Base-by-base conservation (phyloP, 92 coral and sea anemone species). In the Phymanthus crucifer region DNA sequence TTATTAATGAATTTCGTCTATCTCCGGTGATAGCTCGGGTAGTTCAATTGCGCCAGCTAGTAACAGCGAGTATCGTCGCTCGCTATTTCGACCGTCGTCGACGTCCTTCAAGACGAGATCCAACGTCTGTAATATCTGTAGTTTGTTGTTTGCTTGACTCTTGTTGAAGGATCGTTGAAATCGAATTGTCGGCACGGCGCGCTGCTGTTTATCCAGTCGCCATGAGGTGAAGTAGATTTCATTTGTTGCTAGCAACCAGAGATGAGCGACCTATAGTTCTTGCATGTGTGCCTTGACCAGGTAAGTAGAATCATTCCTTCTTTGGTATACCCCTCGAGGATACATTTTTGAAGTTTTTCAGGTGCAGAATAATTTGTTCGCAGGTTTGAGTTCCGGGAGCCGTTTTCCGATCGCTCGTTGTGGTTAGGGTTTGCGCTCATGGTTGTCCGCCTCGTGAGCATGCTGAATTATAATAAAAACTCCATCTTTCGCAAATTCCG, bases 1-100 rank as follows among this genome's bases (percentile, higher is more conserved):
- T 87, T 74, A 86, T 89, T 92, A 73, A 92, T 89, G 89, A 80
- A 81, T 87, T 89, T 87, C 84, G 89, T 89, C 93, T 84, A 52
- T 18, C 79, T 33, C 48, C 34, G 50, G 43, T 70, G 23, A 64
- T 17, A 61, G 45, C 65, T 58, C 81, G 77, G n/a, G 52, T 77
- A 69, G 72, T 70, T 58, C 24, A 27, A 72, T 33, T 34, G 46
- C 81, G 16, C 32, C 70, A 5, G 33, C 23, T 24, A n/a, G n/a
- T 61, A 61, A 61, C 68, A 13, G 34, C 35, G 17, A 29, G 34
- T 57, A 61, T 11, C 68, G 36, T 33, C 68, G 68, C 32, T 24
- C 27, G 65, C 32, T 74, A 46, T 48, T 48, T 31, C 66, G 50
- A 23, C 18, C 77, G 37, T 54, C 26, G 27, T 14, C n/a, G 4